Percentiles rank a stretch among this genome's conserved stretches.
These are phyloP conservation scores for Oceanodroma tethys DNA, from an alignment of 2,113 vertebrate species.

Conservation along the genomic window DNA sequence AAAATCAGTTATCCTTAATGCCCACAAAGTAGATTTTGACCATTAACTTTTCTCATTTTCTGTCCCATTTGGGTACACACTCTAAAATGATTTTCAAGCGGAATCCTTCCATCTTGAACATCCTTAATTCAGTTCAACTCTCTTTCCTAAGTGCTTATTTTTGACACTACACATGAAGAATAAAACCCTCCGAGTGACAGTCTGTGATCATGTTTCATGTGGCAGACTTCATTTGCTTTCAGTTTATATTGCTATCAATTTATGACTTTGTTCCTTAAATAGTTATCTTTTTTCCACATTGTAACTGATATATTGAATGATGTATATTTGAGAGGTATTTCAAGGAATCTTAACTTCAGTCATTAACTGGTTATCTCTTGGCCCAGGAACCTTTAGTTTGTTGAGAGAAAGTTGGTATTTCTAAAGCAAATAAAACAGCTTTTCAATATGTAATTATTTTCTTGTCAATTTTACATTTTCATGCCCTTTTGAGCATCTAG, in stretches of 20 bases:
- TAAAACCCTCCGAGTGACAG: constrained; percentile 59
- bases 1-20: not conserved
- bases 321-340: constrained; percentile 48
- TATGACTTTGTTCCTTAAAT: constrained; percentile 57
- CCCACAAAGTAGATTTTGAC: constrained; percentile 4
- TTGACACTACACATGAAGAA: constrained; percentile 46
- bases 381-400: constrained; percentile 31
- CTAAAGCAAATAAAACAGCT: constrained; percentile 55
- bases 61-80: not conserved
- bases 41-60: constrained; percentile 27
- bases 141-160: constrained; percentile 40
- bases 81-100: constrained; percentile 19
- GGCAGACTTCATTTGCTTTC: constrained; percentile 61
- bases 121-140: constrained; percentile 21
- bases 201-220: constrained; percentile 66
- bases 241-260: constrained; percentile 64
- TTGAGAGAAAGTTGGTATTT: constrained; percentile 47
- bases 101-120: not conserved
- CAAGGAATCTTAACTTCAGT: constrained; percentile 57
- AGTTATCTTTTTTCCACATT: constrained; percentile 23
- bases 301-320: constrained; percentile 52
- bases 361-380: constrained; percentile 55
- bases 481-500: constrained; percentile 55
- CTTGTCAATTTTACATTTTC: constrained; percentile 62
- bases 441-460: constrained; percentile 69